Evolutionary conservation across 2,797 vertebrate genomes (phyloP).

Genomic region (Gouania willdenowi): DNA sequence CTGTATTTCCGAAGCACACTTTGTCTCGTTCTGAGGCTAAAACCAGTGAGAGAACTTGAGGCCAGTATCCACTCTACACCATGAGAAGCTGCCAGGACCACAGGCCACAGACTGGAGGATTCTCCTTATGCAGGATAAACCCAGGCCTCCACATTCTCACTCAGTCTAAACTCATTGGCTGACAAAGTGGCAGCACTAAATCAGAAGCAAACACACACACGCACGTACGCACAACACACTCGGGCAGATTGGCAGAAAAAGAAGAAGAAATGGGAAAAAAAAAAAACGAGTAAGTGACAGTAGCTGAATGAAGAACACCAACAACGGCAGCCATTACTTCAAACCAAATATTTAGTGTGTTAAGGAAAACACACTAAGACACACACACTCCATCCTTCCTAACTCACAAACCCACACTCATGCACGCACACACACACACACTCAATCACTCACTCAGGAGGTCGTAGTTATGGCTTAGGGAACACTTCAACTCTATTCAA

Average conservation of each 20-base stretch:
- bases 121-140: conserved; percentile 35
- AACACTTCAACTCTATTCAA: conserved; percentile 68
- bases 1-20: conserved; percentile 47
- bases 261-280: conserved; percentile 21
- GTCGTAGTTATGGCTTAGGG: conserved; percentile 63
- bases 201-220: conserved; percentile 7
- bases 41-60: conserved; percentile 34
- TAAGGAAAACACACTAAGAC: conserved; percentile 16
- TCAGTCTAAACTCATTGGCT: conserved; percentile 33
- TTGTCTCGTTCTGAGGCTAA: conserved; percentile 38
- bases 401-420: conserved; percentile 6
- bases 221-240: neutral
- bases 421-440: neutral
- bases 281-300: no score
- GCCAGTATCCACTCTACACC: conserved; percentile 42
- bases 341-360: conserved; percentile 28
- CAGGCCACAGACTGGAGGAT: conserved; percentile 43
- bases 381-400: neutral
- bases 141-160: conserved; percentile 24
- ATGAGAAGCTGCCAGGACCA: conserved; percentile 49
- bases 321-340: conserved; percentile 12
- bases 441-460: conserved; percentile 29
- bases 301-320: conserved; percentile 8
- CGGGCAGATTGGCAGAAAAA: conserved; percentile 1
- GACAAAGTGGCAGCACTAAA: conserved; percentile 42